Percentiles rank a stretch among this genome's conserved stretches.
These are phyloP conservation scores for Hepsetus odoe DNA, from an alignment of 2,113 vertebrate species.

Conservation along the genomic window DNA sequence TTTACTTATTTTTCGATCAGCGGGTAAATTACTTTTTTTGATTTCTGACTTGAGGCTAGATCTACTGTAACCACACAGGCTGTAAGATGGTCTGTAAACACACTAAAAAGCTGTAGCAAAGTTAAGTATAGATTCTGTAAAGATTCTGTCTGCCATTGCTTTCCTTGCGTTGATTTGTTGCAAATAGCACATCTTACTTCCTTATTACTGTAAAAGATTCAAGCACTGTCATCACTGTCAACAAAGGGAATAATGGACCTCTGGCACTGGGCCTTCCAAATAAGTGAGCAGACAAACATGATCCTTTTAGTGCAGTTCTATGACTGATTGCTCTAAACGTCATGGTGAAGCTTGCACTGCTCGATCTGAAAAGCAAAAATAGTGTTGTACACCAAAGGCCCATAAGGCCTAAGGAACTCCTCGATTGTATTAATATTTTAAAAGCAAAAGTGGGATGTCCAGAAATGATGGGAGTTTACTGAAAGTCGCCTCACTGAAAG, in stretches of 20 bases:
- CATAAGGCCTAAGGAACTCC: not conserved
- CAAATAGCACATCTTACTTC: not conserved
- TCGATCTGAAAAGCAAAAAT: not conserved
- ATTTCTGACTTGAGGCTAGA: not conserved
- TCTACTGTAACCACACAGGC: not conserved
- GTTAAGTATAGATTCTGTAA: not conserved
- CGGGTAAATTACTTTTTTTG: not conserved
- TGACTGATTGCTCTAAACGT: not conserved
- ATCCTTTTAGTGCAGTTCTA: not conserved
- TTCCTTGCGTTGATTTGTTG: not conserved
- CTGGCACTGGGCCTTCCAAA: not conserved
- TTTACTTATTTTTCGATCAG: not conserved
- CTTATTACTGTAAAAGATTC: not conserved
- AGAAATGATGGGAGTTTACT: slow-evolving; percentile 10
- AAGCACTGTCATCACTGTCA: not conserved
- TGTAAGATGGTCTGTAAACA: too few species aligned
- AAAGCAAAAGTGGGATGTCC: slow-evolving; percentile 2
- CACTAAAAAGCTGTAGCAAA: not conserved
- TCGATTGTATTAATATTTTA: slow-evolving; percentile 20
- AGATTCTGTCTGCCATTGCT: not conserved
- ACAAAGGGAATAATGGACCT: not conserved
- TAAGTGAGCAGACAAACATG: not conserved
- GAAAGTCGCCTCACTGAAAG: slow-evolving; percentile 1
- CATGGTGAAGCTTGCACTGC: not conserved
- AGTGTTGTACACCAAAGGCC: not conserved